A percentile compares a stretch with the other conserved stretches of the same genome.
Conservation (phyloP, 2,888 invertebrate genomes). For the Strigamia crassipes region DNA sequence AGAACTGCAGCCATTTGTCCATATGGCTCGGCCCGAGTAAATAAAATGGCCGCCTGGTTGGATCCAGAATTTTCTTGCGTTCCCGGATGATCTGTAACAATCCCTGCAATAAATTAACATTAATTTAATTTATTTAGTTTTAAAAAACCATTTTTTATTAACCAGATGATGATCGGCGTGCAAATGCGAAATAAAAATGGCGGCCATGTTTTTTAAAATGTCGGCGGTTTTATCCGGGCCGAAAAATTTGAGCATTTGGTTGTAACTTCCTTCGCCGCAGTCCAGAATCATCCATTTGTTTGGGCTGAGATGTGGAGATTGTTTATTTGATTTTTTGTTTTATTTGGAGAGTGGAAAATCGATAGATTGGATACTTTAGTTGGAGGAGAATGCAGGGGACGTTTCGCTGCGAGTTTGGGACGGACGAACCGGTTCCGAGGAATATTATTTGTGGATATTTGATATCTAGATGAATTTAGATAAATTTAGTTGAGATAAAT, state of each 20-base stretch:
- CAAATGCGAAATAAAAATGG: constrained; percentile 88
- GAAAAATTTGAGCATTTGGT: constrained; percentile 83
- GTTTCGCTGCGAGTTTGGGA: neutral
- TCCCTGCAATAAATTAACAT: neutral
- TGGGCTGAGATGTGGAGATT: neutral
- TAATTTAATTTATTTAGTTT: neutral
- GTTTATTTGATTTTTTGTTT: no score
- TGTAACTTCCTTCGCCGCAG: constrained; percentile 92
- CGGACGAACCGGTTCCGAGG: neutral
- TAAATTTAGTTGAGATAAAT: neutral
- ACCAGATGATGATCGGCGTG: constrained; percentile 95
- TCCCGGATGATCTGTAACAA: no score
- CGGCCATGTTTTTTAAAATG: constrained; percentile 65
- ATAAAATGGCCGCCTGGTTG: no score
- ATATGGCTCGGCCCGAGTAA: no score
- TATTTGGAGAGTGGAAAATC: no score
- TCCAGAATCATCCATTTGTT: constrained; percentile 63
- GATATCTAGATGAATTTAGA: neutral
- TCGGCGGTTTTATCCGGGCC: constrained; percentile 69
- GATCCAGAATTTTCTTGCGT: no score
- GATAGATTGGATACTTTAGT: neutral
- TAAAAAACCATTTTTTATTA: constrained; percentile 5
- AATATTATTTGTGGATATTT: neutral
- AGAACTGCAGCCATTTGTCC: no score
- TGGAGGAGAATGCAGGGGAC: neutral